Conservation (phyloP, 2,888 invertebrate species). For the Spilarctia lutea region DNA sequence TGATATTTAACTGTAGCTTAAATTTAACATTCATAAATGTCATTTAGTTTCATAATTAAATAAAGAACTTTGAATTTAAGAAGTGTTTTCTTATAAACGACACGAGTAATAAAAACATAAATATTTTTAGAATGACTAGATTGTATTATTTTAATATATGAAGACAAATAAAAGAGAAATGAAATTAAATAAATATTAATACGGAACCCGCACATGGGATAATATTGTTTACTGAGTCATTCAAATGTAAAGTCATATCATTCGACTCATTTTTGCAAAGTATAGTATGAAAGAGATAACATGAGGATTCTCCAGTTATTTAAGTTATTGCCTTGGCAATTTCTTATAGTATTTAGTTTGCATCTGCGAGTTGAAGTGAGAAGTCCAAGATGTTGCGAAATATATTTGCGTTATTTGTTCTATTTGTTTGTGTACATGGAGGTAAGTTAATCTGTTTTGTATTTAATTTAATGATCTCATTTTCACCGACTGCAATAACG, state of each 20-base stretch:
- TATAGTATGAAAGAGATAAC: conserved; percentile 28
- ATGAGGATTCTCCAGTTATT: conserved; percentile 34
- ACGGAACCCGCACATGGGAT: conserved; percentile 27
- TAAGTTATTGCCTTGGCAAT: conserved; percentile 22
- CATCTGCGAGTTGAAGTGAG: conserved; percentile 12
- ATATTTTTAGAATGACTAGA: not conserved
- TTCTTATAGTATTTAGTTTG: conserved; percentile 30
- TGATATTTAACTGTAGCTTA: too few relatives aligned
- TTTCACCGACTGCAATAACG: not conserved
- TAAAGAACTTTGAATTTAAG: too few relatives aligned
- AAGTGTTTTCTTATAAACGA: too few relatives aligned
- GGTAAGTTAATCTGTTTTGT: conserved; percentile 32
- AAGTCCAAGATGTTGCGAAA: conserved; percentile 32
- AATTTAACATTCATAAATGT: too few relatives aligned
- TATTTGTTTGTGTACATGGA: conserved; percentile 30
- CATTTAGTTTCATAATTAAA: too few relatives aligned
- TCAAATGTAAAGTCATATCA: conserved; percentile 11
- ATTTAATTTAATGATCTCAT: not conserved
- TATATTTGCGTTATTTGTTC: conserved; percentile 28
- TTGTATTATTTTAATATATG: not conserved
- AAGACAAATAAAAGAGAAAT: not conserved
- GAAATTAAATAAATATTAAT: not conserved
- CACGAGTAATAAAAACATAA: too few relatives aligned
- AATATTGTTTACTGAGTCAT: conserved; percentile 1
- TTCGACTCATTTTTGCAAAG: conserved; percentile 31